Percentiles rank a stretch among this genome's conserved stretches.
Evolutionary conservation across 2,797 vertebrate genomes (phyloP).

Genomic region (Glyptemys insculpta): DNA sequence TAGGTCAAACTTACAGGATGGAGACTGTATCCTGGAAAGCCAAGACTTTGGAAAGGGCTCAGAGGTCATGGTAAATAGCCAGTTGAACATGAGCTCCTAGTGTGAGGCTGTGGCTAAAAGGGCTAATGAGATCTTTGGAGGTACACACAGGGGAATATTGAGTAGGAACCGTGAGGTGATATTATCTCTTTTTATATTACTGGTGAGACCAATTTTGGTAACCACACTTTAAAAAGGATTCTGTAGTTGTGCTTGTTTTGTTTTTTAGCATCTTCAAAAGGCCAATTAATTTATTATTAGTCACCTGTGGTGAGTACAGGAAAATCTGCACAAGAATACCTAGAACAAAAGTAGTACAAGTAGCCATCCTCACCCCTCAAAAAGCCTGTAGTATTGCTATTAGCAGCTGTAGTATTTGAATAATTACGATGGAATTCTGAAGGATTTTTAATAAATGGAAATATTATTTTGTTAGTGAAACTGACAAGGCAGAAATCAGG

Average conservation of each 20-base stretch:
- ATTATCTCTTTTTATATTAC: not conserved
- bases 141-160: not conserved
- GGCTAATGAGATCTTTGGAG: not conserved
- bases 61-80: not conserved
- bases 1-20: not conserved
- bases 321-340: not conserved
- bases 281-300: slow-evolving; percentile 6
- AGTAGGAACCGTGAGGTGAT: not conserved
- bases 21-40: not conserved
- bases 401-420: not conserved
- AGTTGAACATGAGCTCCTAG: not conserved
- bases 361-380: not conserved
- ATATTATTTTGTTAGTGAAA: not conserved
- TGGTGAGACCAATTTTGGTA: not conserved
- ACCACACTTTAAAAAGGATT: not conserved
- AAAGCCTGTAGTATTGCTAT: not conserved
- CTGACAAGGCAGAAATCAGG: not conserved
- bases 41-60: not conserved
- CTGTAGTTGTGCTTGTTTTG: not conserved
- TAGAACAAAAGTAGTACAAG: not conserved
- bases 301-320: slow-evolving; percentile 14
- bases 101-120: not conserved
- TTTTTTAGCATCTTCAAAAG: not conserved
- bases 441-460: slow-evolving; percentile 22
- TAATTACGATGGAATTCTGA: not conserved